Conservation (phyloP, 2,113 vertebrate species). For the Trochalopteron elliotii region DNA sequence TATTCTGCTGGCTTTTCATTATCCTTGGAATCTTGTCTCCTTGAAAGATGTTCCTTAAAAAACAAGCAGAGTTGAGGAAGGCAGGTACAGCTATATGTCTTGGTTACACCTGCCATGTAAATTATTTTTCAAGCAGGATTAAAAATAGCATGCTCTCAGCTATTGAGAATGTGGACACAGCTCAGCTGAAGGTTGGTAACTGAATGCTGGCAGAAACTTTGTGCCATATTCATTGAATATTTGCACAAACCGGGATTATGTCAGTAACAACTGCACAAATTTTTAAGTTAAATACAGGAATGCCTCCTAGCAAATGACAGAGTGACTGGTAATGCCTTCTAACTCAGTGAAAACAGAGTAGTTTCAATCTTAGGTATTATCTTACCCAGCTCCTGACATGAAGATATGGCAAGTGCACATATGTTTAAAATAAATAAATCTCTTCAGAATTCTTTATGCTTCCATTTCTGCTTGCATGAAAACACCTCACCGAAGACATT, state of each 20-base stretch:
- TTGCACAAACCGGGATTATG: conserved; percentile 19
- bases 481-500: not conserved
- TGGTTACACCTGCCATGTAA: not conserved
- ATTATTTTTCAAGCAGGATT: conserved; percentile 20
- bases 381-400: not conserved
- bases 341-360: not conserved
- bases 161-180: not conserved
- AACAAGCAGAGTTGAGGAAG: not conserved
- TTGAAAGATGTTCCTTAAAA: not conserved
- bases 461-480: not conserved
- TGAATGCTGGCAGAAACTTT: not conserved
- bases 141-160: not conserved
- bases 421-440: not conserved
- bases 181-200: conserved; percentile 8
- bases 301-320: not conserved
- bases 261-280: conserved; percentile 17
- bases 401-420: not conserved
- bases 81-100: not conserved
- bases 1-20: not conserved
- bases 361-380: not conserved
- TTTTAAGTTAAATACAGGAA: conserved; percentile 41
- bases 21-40: not conserved
- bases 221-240: conserved; percentile 17
- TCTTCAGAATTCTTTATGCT: not conserved
- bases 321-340: not conserved